Evolutionary conservation across 2,888 invertebrate genomes (phyloP).

Genomic region (Phania funesta): DNA sequence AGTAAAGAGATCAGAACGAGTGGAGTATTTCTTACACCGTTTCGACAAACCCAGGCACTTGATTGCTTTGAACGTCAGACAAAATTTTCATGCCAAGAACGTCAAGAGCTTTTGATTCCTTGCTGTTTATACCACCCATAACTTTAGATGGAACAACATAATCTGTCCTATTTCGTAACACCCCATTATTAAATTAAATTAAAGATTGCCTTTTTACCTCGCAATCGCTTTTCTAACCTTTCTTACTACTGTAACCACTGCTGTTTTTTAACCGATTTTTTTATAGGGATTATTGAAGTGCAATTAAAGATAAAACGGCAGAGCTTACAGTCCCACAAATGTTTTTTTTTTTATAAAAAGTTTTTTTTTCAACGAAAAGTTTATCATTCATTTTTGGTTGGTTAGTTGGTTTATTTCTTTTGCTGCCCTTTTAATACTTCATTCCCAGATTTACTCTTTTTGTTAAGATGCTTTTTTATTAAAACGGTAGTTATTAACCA

Average conservation of each 20-base stretch:
- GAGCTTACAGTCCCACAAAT: slow-evolving; percentile 66
- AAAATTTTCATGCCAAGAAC: no score
- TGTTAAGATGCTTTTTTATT: slow-evolving; percentile 20
- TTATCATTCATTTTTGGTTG: slow-evolving; percentile 63
- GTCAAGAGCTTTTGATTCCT: no score
- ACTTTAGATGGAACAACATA: no score
- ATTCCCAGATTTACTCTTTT: slow-evolving; percentile 13
- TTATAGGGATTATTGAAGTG: slow-evolving; percentile 78
- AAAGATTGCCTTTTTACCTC: no score
- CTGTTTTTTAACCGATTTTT: slow-evolving; percentile 13
- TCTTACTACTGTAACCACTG: slow-evolving; percentile 7
- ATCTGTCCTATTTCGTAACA: no score
- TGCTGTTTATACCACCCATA: no score
- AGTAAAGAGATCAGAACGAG: no score
- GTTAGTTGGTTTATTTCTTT: slow-evolving; percentile 10
- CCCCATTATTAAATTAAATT: no score
- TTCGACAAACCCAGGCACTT: no score
- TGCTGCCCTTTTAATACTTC: slow-evolving; percentile 59
- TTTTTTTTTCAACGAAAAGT: slow-evolving; percentile 22
- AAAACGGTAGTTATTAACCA: slow-evolving; percentile 59
- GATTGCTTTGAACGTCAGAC: no score
- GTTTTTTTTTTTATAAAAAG: slow-evolving; percentile 9
- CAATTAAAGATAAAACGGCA: slow-evolving; percentile 79
- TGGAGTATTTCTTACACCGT: no score
- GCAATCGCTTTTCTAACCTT: neutral